These are phyloP conservation scores for Halcyon chelicuti DNA, from an alignment of 2,797 vertebrate genomes.

Conservation along the genomic window DNA sequence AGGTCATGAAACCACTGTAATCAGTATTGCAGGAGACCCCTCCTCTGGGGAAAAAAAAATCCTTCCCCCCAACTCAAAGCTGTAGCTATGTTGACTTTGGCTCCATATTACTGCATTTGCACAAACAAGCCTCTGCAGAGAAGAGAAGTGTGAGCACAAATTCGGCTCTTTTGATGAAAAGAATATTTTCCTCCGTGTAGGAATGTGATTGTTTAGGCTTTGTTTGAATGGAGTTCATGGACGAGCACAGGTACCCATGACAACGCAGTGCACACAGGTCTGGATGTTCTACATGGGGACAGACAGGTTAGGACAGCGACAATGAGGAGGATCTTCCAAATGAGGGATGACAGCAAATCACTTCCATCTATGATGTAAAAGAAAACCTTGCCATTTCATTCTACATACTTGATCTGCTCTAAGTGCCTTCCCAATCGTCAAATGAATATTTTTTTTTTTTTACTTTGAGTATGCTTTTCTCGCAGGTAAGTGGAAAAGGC, in stretches of 20 bases:
- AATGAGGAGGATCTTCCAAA: neutral
- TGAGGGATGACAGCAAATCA: conserved; percentile 12
- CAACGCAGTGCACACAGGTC: neutral
- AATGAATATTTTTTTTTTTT: conserved; percentile 48
- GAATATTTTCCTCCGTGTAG: neutral
- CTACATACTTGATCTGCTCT: conserved; percentile 5
- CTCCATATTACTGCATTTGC: neutral
- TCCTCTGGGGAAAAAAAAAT: neutral
- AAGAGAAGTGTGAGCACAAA: neutral
- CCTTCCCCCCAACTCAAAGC: neutral
- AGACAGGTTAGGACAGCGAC: neutral
- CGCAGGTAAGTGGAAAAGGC: neutral
- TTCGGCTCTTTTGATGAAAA: neutral
- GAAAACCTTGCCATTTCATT: conserved; percentile 55
- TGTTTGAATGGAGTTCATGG: neutral
- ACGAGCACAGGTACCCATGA: conserved; percentile 33
- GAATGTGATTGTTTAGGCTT: neutral
- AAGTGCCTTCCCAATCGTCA: conserved; percentile 42
- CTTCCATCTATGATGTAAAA: conserved; percentile 11
- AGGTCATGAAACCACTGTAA: neutral
- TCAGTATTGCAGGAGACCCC: neutral
- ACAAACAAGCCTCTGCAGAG: neutral
- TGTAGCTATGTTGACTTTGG: neutral
- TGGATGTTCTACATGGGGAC: neutral
- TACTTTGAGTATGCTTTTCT: neutral